Evolutionary conservation across 2,113 vertebrate species (phyloP).

Genomic region (Melanerpes aurifrons): DNA sequence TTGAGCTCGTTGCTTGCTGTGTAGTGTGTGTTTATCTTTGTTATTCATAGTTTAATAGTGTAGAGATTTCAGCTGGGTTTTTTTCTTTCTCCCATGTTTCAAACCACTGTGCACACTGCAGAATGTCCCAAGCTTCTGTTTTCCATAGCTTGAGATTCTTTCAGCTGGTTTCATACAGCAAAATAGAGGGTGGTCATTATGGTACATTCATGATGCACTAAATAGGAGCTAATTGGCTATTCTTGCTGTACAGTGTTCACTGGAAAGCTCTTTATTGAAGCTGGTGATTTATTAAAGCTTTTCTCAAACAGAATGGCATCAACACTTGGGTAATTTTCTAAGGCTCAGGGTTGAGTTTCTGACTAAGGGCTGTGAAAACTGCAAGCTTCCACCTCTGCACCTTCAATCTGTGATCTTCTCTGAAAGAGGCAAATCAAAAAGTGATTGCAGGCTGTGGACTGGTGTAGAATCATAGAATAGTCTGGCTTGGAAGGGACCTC

Average conservation of each 20-base stretch:
- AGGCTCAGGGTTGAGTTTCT: background rate
- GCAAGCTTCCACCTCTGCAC: background rate
- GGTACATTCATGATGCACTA: background rate
- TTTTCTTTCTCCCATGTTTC: background rate
- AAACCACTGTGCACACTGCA: background rate
- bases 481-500: too few species aligned
- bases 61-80: background rate
- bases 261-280: background rate
- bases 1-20: background rate
- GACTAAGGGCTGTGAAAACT: background rate
- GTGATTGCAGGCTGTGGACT: background rate
- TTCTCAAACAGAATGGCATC: background rate
- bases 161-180: background rate
- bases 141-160: background rate
- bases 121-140: background rate
- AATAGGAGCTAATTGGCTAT: background rate
- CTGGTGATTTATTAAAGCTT: background rate
- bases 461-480: too few species aligned
- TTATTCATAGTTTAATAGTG: background rate
- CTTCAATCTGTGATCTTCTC: background rate
- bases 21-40: background rate
- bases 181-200: background rate
- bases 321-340: background rate
- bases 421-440: background rate
- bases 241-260: background rate